Evolutionary conservation across 1,140 invertebrate species (phyloP).

Genomic region (Belonocnema kinseyi): DNA sequence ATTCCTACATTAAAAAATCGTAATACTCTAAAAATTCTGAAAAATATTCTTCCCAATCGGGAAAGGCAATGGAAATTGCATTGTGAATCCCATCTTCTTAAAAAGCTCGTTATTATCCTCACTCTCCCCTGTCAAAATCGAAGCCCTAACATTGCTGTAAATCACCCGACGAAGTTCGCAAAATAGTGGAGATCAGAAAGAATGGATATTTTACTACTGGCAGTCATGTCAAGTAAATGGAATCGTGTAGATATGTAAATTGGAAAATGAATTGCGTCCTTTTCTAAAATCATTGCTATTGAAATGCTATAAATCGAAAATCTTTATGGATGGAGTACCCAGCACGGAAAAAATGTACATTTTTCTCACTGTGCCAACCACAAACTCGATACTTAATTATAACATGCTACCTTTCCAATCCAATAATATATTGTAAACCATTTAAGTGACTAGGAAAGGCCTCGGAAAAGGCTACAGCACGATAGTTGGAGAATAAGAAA

Average conservation of each 20-base stretch:
- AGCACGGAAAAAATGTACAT: too few relatives aligned
- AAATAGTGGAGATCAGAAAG: constrained; percentile 10
- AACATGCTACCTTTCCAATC: too few relatives aligned
- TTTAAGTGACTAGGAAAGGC: too few relatives aligned
- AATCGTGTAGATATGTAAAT: not conserved
- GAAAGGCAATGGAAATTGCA: not conserved
- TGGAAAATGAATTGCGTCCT: constrained; percentile 3
- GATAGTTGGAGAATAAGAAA: too few relatives aligned
- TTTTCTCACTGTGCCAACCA: too few relatives aligned
- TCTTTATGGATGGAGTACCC: not conserved
- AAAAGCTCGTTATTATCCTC: constrained; percentile 20
- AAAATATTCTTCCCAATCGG: not conserved
- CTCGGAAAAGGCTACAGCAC: too few relatives aligned
- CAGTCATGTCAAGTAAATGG: constrained; percentile 21
- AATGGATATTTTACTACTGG: constrained; percentile 11
- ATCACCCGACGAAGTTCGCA: not conserved
- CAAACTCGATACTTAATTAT: too few relatives aligned
- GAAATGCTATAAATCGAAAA: not conserved
- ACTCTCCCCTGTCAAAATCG: constrained; percentile 8
- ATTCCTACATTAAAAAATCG: not conserved
- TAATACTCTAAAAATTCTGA: not conserved
- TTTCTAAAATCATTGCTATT: not conserved
- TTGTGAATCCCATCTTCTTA: constrained; percentile 10
- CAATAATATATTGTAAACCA: too few relatives aligned
- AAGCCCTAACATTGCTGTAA: not conserved